Conservation (phyloP, 2,113 vertebrate genomes). For the Sceloporus tristichus region DNA sequence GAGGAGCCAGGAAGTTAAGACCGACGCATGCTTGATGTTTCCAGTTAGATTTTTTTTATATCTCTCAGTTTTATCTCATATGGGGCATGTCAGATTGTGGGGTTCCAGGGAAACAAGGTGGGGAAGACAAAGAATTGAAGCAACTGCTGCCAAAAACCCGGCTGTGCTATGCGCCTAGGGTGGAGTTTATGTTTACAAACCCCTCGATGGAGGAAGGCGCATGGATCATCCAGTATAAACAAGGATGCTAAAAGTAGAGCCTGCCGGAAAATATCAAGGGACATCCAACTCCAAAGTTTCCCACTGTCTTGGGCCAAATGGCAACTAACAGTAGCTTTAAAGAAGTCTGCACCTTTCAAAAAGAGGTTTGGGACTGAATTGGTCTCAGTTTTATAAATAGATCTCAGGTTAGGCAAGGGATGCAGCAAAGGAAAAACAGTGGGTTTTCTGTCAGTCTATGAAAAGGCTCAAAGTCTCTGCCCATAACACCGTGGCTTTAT, state of each 20-base stretch:
- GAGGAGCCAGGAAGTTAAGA: too few species aligned
- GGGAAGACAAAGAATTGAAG: neutral
- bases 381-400: too few species aligned
- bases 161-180: neutral
- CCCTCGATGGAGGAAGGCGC: neutral
- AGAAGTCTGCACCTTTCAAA: neutral
- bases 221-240: neutral
- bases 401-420: neutral
- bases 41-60: too few species aligned
- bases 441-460: neutral
- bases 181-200: constrained; percentile 2
- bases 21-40: neutral
- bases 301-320: neutral
- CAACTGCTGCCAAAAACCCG: neutral
- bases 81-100: neutral
- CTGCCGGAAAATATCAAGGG: neutral
- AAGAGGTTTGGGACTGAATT: neutral
- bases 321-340: neutral
- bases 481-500: too few species aligned
- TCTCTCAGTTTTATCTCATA: neutral
- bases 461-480: too few species aligned
- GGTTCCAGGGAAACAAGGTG: neutral
- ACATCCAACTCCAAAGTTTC: neutral
- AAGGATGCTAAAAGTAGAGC: constrained; percentile 18
- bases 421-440: neutral